phyloP scores from a whole-genome alignment of 1,140 invertebrate species.

The Caerostris extrusa region DNA sequence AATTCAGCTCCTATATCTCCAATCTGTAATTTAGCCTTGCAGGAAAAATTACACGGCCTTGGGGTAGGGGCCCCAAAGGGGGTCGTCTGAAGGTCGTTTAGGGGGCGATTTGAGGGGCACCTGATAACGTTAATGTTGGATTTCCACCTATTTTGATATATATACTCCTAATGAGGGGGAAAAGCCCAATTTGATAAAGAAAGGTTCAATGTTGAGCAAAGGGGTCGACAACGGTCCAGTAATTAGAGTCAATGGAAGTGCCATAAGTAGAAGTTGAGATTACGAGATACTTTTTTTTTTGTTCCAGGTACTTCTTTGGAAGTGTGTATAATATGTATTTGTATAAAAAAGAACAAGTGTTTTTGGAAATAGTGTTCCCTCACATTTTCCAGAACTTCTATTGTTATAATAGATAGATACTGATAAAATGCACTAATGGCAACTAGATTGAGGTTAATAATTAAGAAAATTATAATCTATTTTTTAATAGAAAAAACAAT shows the following conservation, averaged over 20 bases:
- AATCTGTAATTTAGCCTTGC: background rate
- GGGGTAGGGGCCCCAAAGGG: background rate
- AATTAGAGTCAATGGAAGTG: background rate
- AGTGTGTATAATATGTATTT: background rate
- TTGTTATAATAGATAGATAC: too few species aligned
- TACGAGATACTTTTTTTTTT: background rate
- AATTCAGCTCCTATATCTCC: too few species aligned
- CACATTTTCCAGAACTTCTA: too few species aligned
- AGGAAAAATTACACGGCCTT: background rate
- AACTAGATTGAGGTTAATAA: too few species aligned
- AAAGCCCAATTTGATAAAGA: background rate
- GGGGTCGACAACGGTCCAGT: background rate
- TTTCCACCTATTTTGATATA: background rate
- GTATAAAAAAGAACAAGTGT: too few species aligned
- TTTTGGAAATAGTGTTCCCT: too few species aligned
- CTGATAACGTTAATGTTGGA: background rate
- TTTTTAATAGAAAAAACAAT: too few species aligned
- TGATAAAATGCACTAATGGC: too few species aligned
- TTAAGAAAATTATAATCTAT: too few species aligned
- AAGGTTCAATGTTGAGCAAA: background rate
- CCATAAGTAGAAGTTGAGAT: background rate
- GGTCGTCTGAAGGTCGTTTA: background rate
- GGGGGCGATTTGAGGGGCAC: background rate
- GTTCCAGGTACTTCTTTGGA: background rate
- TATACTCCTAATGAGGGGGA: background rate